Evolutionary conservation across 2,888 invertebrate genomes (phyloP), one percentile per base, ranked within the genome.

Genomic region (Cataglyphis cursor): DNA sequence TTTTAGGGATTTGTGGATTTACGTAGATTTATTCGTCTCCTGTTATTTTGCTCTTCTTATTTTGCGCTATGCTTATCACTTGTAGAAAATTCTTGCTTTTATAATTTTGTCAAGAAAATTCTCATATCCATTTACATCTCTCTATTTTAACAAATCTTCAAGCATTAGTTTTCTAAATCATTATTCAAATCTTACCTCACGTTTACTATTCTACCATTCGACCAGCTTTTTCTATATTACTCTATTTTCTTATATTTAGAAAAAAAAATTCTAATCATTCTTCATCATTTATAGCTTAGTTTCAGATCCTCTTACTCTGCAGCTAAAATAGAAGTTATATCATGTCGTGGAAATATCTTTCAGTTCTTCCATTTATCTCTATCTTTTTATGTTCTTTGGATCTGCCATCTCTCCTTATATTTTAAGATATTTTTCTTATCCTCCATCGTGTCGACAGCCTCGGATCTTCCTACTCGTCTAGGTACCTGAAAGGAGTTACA

Each of bases 341-440:
- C 18, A 38, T 38, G 24, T 24, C 68, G n/a, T 21, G 9, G 12
- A 35, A 66, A 28, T 35, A 51, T 15, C n/a, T 24, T 41, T 66
- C 3, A 21, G 15, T 15, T 66, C 18, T 38, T n/a, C 21, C 21
- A 74, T 75, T 51, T 75, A 54, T 24, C 38, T 38, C 9, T 41
- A 64, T n/a, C 21, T 10, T 48, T n/a, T 74, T 21, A 31, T n/a
- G 54, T 24, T 65, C 28, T 28, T 66, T 18, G 35, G 35, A 18
- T 75, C 38, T 12, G 31, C n/a, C 12, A 51, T 64, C 51, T 21
- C 8, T 62, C 44, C 44, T 64, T 51, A 41, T 76, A 59, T 78
- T n/a, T 70, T 35, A 54, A 35, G 78, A 54, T 44, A 72, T 80
- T 80, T 61, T 72, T 18, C 44, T 72, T 68, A 44, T 61, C 59